A percentile compares a stretch with the other conserved stretches of the same genome.
Conservation (phyloP, 2,888 invertebrate species). For the Frankliniella intonsa region DNA sequence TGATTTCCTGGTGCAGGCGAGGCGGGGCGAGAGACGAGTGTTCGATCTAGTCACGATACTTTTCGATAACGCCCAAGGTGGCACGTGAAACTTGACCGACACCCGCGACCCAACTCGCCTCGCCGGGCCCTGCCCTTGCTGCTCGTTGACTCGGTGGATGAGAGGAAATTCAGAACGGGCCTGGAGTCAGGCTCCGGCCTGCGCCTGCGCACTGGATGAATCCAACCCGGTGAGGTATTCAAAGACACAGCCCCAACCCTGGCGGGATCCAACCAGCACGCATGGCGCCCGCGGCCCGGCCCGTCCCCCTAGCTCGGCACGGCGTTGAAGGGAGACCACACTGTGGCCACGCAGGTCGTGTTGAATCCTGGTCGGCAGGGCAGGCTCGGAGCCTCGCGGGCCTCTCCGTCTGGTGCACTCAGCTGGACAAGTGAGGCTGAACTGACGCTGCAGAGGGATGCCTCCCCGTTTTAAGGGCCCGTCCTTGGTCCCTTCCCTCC, state of each 20-base stretch:
- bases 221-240: constrained; percentile 47
- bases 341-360: too few species aligned
- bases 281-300: not conserved
- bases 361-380: not conserved
- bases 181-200: not conserved
- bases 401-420: not conserved
- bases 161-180: constrained; percentile 21
- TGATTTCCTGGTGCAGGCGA: not conserved
- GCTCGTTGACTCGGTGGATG: constrained; percentile 34
- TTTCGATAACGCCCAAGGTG: constrained; percentile 32
- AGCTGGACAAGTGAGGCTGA: not conserved
- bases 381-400: not conserved
- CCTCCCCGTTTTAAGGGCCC: not conserved
- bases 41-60: constrained; percentile 50
- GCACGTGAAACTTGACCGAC: constrained; percentile 45
- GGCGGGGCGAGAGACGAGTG: constrained; percentile 45
- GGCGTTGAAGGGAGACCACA: not conserved
- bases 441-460: not conserved
- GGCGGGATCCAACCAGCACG: constrained; percentile 35
- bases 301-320: not conserved
- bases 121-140: constrained; percentile 37
- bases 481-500: not conserved
- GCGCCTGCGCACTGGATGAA: constrained; percentile 42
- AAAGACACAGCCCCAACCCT: constrained; percentile 32
- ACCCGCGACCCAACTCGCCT: constrained; percentile 38